Evolutionary conservation across 1,140 invertebrate genomes (phyloP), one percentile per base, ranked within the genome.

Genomic region (Ectropis grisescens): DNA sequence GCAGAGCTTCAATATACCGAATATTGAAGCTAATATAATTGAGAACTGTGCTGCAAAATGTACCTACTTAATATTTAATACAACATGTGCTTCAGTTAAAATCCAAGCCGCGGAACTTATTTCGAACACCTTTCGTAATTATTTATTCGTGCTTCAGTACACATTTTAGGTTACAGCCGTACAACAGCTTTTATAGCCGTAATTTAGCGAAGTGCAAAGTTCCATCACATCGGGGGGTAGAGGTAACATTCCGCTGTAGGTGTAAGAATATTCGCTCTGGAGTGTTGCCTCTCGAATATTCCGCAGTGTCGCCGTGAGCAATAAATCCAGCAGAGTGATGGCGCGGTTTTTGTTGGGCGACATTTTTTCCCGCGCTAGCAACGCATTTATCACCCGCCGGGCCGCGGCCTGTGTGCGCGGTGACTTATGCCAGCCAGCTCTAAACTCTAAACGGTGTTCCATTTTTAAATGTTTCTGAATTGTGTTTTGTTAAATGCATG

Each of bases 401-500:
- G 40, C 46, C 50, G 35, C 52, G n/a, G n/a, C n/a, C n/a, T n/a
- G n/a, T n/a, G n/a, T n/a, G n/a, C n/a, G n/a, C n/a, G 50, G 65
- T 76, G 74, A 79, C 74, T 79, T 79, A 75, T 75, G 67, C 64
- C 52, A n/a, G n/a, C n/a, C n/a, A n/a, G n/a, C n/a, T n/a, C n/a
- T n/a, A n/a, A n/a, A n/a, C n/a, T 58, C 60, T 56, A 70, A 75
- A 71, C 69, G 60, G 54, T 52, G 41, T 47, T 47, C 51, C 49
- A 51, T 65, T 66, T 66, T 66, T 69, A 52, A 51, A 54, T 58
- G 49, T 44, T 40, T 33, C 39, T 36, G 38, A 41, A 46, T 45
- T 47, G 31, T 52, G 45, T 47, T 50, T 51, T 50, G 33, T 35
- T 31, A n/a, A n/a, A n/a, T n/a, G n/a, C n/a, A n/a, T n/a, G n/a